Conservation (phyloP, 2,113 vertebrate species). For the Gasterosteus aculeatus region DNA sequence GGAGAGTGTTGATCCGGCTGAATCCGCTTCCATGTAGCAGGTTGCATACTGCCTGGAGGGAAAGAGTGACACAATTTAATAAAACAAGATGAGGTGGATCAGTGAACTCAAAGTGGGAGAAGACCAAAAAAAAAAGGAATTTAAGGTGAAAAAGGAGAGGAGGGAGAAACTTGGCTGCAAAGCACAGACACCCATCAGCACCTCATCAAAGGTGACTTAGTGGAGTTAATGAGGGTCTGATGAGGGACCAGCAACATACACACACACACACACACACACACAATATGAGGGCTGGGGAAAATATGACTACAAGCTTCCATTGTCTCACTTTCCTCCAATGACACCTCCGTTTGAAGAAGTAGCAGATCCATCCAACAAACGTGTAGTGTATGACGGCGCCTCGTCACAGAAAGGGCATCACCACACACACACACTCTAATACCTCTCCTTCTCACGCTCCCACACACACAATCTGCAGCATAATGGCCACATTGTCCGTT, state of each 20-base stretch:
- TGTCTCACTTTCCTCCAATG: conserved; percentile 29
- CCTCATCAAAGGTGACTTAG: conserved; percentile 80
- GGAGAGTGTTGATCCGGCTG: conserved; percentile 1
- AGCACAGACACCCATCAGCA: conserved; percentile 71
- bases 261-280: conserved; percentile 20
- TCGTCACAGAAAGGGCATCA: conserved; percentile 7
- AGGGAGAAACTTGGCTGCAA: conserved; percentile 60
- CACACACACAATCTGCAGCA: conserved; percentile 20
- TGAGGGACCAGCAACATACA: conserved; percentile 64
- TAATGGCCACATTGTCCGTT: conserved; percentile 55
- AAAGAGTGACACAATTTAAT: conserved; percentile 39
- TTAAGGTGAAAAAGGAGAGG: conserved; percentile 37
- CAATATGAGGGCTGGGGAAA: background rate
- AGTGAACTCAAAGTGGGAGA: conserved; percentile 11
- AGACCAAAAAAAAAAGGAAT: conserved; percentile 6
- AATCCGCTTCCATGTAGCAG: conserved; percentile 3
- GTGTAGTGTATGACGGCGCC: background rate
- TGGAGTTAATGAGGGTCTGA: conserved; percentile 80
- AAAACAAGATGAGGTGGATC: conserved; percentile 22
- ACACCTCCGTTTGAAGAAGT: conserved; percentile 17
- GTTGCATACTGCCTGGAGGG: conserved; percentile 13
- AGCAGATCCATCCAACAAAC: conserved; percentile 17
- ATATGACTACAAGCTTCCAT: conserved; percentile 42
- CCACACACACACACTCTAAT: conserved; percentile 12
- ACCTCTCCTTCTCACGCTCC: background rate